Conservation (phyloP, 2,797 vertebrate genomes). For the Parambassis ranga region DNA sequence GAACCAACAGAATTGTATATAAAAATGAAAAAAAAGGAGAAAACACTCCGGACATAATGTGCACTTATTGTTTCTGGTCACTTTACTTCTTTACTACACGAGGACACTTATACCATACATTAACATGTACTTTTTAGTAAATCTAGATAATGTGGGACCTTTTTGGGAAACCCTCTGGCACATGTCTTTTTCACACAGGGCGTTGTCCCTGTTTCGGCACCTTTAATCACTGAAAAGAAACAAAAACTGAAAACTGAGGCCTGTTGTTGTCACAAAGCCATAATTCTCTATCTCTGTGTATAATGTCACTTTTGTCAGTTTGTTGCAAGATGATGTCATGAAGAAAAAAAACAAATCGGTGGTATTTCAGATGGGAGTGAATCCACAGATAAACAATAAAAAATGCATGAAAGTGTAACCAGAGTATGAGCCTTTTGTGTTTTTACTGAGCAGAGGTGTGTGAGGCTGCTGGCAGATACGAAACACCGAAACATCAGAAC, state of each 20-base stretch:
- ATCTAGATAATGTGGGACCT: constrained; percentile 1
- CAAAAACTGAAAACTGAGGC: constrained; percentile 11
- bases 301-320: constrained; percentile 20
- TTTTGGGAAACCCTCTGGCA: background rate
- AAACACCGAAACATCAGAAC: constrained; percentile 24
- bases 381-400: constrained; percentile 43
- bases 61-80: no score
- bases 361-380: constrained; percentile 15
- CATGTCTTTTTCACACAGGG: constrained; percentile 1
- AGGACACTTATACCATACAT: no score
- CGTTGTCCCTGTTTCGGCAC: constrained; percentile 6
- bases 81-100: no score
- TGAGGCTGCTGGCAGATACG: constrained; percentile 12
- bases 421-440: background rate
- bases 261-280: constrained; percentile 40
- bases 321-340: constrained; percentile 30
- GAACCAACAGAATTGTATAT: no score
- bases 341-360: background rate
- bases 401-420: constrained; percentile 37
- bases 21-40: no score
- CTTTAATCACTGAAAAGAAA: constrained; percentile 29
- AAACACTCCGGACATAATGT: no score
- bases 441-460: background rate
- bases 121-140: no score
- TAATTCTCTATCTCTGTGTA: no score